Percentiles rank a stretch among this genome's conserved stretches.
These are phyloP conservation scores for Epizoanthus ramosus DNA, from an alignment of 92 coral and sea anemone genomes.

Conservation along the genomic window DNA sequence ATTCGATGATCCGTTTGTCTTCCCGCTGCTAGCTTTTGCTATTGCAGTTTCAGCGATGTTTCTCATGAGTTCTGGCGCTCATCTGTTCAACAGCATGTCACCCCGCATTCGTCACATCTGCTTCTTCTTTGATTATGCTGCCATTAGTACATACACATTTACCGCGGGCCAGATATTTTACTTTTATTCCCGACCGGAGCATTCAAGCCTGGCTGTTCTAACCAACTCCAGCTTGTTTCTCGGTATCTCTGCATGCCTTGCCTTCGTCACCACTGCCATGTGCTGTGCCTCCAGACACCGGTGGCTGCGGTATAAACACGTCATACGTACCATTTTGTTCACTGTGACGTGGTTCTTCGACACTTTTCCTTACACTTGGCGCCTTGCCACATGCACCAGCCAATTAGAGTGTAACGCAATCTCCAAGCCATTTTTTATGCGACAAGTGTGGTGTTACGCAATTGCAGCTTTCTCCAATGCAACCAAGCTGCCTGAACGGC, in stretches of 20 bases:
- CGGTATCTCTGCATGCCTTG: constrained; percentile 61
- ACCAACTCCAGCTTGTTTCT: constrained; percentile 61
- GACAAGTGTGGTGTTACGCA: constrained; percentile 75
- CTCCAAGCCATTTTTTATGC: constrained; percentile 76
- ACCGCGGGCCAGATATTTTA: constrained; percentile 88
- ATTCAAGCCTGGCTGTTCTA: constrained; percentile 51
- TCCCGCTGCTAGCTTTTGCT: constrained; percentile 87
- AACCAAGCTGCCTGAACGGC: constrained; percentile 79
- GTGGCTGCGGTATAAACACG: constrained; percentile 77
- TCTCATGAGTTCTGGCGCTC: constrained; percentile 90
- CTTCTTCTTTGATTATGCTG: constrained; percentile 94
- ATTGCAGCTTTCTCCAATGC: constrained; percentile 88
- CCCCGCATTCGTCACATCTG: constrained; percentile 79
- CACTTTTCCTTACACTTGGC: constrained; percentile 76
- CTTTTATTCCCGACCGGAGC: constrained; percentile 88
- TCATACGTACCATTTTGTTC: constrained; percentile 83
- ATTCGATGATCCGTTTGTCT: constrained; percentile 64
- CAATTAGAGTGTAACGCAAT: constrained; percentile 71
- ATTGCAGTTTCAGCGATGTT: constrained; percentile 74
- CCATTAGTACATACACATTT: constrained; percentile 85
- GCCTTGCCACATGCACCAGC: constrained; percentile 67
- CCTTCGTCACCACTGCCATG: constrained; percentile 70
- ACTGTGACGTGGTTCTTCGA: constrained; percentile 73
- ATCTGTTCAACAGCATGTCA: constrained; percentile 88
- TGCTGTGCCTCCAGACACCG: constrained; percentile 95